Evolutionary conservation across 2,113 vertebrate genomes (phyloP).

Genomic region (Cyprinodon variegatus): DNA sequence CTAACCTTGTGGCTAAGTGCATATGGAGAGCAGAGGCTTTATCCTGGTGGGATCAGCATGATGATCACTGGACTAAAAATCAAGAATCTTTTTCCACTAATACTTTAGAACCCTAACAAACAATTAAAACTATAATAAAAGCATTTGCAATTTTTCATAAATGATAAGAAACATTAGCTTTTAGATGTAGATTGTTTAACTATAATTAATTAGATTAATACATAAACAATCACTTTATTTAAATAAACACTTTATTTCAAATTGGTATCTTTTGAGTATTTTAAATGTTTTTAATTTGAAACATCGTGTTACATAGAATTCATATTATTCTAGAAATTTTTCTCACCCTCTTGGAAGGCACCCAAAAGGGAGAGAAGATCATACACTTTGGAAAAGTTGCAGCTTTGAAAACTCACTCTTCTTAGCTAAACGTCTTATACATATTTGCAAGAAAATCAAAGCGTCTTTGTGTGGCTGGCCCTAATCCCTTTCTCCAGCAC

Average conservation of each 20-base stretch:
- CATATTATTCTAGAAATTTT: conserved; percentile 2
- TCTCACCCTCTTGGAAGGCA: conserved; percentile 16
- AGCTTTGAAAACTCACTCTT: conserved; percentile 80
- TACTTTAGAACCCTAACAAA: conserved; percentile 1
- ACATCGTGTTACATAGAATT: background rate
- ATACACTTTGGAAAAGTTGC: conserved; percentile 69
- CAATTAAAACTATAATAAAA: background rate
- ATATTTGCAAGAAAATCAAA: conserved; percentile 84
- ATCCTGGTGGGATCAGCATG: conserved; percentile 54
- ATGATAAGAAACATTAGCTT: background rate
- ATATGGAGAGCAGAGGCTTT: conserved; percentile 56
- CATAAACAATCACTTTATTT: background rate
- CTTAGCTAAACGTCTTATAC: conserved; percentile 78
- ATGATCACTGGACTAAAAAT: conserved; percentile 41
- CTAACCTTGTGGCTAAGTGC: conserved; percentile 68
- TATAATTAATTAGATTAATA: background rate
- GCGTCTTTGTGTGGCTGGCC: conserved; percentile 81
- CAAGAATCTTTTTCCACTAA: conserved; percentile 29
- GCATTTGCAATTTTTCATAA: background rate
- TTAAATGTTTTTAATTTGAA: background rate
- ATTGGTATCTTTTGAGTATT: no score
- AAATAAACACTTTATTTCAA: no score
- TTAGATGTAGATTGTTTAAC: background rate
- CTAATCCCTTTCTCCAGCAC: conserved; percentile 82
- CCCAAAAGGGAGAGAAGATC: conserved; percentile 17